These are phyloP conservation scores for Eilema caniola DNA, from an alignment of 2,888 invertebrate species.

Conservation along the genomic window DNA sequence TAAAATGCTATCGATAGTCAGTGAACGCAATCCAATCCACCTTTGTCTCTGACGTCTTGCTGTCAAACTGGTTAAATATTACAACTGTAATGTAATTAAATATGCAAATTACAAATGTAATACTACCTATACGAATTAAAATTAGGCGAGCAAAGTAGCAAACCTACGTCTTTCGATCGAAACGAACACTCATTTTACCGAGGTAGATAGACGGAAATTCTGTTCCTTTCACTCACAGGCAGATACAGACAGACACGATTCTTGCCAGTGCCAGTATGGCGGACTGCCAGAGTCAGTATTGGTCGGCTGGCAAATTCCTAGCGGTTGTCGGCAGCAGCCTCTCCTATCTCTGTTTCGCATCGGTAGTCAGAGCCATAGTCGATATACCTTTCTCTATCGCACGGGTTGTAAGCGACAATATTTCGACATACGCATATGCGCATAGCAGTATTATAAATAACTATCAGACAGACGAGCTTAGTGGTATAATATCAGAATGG, in stretches of 20 bases:
- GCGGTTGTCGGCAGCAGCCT: slow-evolving; percentile 58
- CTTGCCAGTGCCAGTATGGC: slow-evolving; percentile 70
- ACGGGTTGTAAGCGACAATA: slow-evolving; percentile 37
- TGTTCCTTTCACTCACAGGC: slow-evolving; percentile 70
- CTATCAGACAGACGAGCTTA: slow-evolving; percentile 46
- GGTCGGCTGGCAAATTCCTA: slow-evolving; percentile 75
- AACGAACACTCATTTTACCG: slow-evolving; percentile 44
- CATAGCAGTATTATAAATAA: slow-evolving; percentile 42
- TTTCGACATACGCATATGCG: slow-evolving; percentile 52
- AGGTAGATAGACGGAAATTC: slow-evolving; percentile 60
- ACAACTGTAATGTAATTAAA: slow-evolving; percentile 58
- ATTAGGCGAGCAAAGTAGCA: slow-evolving; percentile 32
- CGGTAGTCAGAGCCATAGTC: slow-evolving; percentile 13
- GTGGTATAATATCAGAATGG: slow-evolving; percentile 65
- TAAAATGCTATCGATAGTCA: slow-evolving; percentile 30
- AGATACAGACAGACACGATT: slow-evolving; percentile 58
- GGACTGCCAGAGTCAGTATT: slow-evolving; percentile 70
- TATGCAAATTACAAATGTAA: slow-evolving; percentile 63
- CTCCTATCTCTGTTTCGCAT: slow-evolving; percentile 62
- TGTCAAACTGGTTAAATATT: slow-evolving; percentile 36
- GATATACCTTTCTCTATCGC: slow-evolving; percentile 50
- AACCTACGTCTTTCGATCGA: slow-evolving; percentile 54
- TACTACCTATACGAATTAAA: slow-evolving; percentile 44
- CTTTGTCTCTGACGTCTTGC: slow-evolving; percentile 33
- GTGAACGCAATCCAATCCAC: slow-evolving; percentile 23